These are phyloP conservation scores for Pseudococcus longispinus DNA, from an alignment of 2,888 invertebrate species.

Conservation along the genomic window DNA sequence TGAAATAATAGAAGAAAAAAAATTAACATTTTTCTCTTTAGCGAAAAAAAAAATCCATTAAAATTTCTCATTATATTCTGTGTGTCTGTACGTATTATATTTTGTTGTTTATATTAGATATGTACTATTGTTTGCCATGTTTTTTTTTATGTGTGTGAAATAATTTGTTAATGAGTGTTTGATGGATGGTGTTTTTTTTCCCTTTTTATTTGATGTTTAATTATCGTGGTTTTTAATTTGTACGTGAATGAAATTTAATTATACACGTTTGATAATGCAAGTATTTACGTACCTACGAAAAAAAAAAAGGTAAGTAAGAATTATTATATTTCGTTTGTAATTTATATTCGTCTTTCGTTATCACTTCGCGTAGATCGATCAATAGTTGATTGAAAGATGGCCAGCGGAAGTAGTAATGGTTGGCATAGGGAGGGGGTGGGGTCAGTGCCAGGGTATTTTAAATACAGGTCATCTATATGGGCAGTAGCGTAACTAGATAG, in stretches of 20 bases:
- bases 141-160: not conserved
- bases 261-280: not conserved
- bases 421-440: not conserved
- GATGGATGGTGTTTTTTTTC: not conserved
- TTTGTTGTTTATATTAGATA: conserved; percentile 47
- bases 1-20: conserved; percentile 13
- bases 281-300: not conserved
- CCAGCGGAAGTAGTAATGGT: not conserved
- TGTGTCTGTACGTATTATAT: conserved; percentile 20
- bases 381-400: not conserved
- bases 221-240: not conserved
- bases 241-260: not conserved
- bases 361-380: not conserved
- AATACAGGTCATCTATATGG: not conserved
- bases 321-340: not conserved
- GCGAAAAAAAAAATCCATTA: not conserved
- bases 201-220: not conserved
- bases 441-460: not conserved
- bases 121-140: not conserved
- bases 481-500: not conserved
- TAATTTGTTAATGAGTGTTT: not conserved
- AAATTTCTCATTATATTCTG: not conserved
- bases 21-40: not conserved
- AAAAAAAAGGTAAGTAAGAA: not conserved
- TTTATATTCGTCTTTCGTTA: not conserved